Percentiles rank a stretch among this genome's conserved stretches.
These are phyloP conservation scores for Glossophaga mutica DNA, from an alignment of 2,797 vertebrate genomes.

Conservation along the genomic window DNA sequence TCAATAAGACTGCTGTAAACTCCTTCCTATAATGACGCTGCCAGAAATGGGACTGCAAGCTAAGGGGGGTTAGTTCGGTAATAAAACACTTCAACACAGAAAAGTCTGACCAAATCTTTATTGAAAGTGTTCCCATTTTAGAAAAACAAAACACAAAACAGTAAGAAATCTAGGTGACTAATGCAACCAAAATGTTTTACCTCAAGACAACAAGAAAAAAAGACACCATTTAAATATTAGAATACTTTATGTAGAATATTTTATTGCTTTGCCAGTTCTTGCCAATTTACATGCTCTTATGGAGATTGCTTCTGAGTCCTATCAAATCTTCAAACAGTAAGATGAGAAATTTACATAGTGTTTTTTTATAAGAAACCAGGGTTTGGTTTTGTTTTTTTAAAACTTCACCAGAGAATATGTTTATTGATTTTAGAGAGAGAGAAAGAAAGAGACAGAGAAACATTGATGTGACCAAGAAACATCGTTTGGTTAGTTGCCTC, in stretches of 20 bases:
- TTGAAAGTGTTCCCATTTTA: conserved; percentile 73
- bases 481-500: background rate
- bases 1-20: background rate
- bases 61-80: conserved; percentile 12
- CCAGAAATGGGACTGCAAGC: background rate
- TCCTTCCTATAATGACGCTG: background rate
- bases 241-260: conserved; percentile 39
- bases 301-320: background rate
- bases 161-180: conserved; percentile 72
- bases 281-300: conserved; percentile 34
- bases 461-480: no score
- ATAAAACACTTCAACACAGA: conserved; percentile 44
- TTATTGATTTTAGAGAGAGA: background rate
- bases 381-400: background rate
- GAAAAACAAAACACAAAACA: conserved; percentile 50
- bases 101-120: conserved; percentile 78
- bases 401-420: background rate
- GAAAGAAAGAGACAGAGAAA: background rate
- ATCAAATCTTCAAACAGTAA: background rate
- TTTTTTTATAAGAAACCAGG: conserved; percentile 20
- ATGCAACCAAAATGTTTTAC: conserved; percentile 65
- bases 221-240: conserved; percentile 59
- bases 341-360: background rate
- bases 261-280: conserved; percentile 78
- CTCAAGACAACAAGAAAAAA: conserved; percentile 64